Conservation (phyloP, 1,140 invertebrate genomes). For the Euwallacea fornicatus region DNA sequence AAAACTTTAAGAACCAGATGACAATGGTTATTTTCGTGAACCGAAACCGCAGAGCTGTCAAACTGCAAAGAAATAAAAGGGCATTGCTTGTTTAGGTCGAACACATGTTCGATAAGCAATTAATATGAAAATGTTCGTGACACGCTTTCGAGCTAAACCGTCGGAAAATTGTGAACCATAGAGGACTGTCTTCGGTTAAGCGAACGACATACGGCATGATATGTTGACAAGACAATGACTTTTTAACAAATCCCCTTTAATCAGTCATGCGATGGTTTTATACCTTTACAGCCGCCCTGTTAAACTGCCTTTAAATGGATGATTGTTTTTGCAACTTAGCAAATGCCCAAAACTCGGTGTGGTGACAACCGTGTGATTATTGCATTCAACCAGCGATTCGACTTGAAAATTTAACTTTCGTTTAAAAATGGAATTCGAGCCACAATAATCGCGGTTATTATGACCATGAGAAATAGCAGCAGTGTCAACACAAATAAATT, state of each 20-base stretch:
- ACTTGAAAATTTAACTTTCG: no score
- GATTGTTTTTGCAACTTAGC: no score
- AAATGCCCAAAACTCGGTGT: no score
- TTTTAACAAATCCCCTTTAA: constrained; percentile 43
- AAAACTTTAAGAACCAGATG: constrained; percentile 21
- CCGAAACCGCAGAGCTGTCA: constrained; percentile 35
- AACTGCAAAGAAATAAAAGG: constrained; percentile 33
- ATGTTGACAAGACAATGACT: constrained; percentile 50
- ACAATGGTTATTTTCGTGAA: constrained; percentile 30
- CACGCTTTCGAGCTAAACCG: constrained; percentile 27
- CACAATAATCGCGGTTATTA: background rate
- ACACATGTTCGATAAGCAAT: constrained; percentile 48
- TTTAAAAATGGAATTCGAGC: no score
- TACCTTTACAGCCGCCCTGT: no score
- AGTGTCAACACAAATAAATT: no score
- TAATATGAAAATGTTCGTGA: constrained; percentile 47
- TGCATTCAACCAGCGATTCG: no score
- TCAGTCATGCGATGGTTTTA: constrained; percentile 41
- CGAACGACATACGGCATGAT: constrained; percentile 48
- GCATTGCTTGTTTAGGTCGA: constrained; percentile 34
- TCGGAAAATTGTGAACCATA: constrained; percentile 32
- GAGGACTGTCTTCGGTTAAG: constrained; percentile 25
- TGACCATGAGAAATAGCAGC: no score
- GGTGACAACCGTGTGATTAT: no score
- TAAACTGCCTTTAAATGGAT: no score